These are phyloP conservation scores for Gambusia holbrooki DNA, from an alignment of 2,113 vertebrate species.

Conservation along the genomic window DNA sequence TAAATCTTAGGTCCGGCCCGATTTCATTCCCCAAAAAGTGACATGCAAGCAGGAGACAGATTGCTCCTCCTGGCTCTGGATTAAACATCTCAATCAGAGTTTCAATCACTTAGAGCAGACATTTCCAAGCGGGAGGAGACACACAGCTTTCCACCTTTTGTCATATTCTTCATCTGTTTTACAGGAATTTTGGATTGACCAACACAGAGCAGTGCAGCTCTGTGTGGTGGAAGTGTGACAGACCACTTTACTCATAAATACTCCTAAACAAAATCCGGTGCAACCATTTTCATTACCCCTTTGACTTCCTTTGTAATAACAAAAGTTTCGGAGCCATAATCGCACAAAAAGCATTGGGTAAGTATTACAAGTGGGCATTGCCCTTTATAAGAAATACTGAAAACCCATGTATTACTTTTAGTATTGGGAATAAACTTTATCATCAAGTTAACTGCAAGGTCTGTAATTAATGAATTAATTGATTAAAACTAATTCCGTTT, in stretches of 20 bases:
- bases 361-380: neutral
- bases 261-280: neutral
- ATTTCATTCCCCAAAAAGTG: constrained; percentile 22
- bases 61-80: neutral
- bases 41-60: neutral
- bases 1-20: constrained; percentile 45
- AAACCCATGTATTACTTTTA: too few relatives aligned
- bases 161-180: neutral
- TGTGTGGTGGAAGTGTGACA: neutral
- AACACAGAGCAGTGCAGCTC: neutral
- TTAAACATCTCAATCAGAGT: neutral
- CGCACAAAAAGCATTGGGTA: neutral
- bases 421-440: too few relatives aligned
- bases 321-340: neutral
- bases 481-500: too few relatives aligned
- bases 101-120: constrained; percentile 6
- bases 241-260: neutral
- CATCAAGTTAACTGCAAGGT: too few relatives aligned
- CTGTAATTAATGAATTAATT: too few relatives aligned
- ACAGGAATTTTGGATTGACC: neutral
- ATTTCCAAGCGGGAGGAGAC: neutral
- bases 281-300: neutral
- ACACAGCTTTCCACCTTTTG: neutral
- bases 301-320: neutral
- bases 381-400: neutral